Evolutionary conservation across 2,797 vertebrate genomes (phyloP).

Genomic region (Chloroceryle inda): DNA sequence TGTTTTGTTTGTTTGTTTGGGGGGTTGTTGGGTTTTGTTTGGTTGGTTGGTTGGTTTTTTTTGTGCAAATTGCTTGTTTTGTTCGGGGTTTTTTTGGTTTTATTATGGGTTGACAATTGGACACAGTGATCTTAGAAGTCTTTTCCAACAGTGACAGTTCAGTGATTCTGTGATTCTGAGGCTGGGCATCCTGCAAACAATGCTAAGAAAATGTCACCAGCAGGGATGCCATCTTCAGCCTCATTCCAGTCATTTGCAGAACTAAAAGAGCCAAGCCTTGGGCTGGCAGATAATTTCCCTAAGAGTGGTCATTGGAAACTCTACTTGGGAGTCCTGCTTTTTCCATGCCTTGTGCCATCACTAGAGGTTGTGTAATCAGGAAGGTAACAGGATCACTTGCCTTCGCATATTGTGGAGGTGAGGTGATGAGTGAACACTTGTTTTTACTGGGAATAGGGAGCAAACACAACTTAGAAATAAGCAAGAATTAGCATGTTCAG

Average conservation of each 20-base stretch:
- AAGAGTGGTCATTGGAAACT: not conserved
- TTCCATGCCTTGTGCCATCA: not conserved
- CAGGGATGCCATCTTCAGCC: not conserved
- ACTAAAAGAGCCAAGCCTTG: not conserved
- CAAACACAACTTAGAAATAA: slow-evolving; percentile 44
- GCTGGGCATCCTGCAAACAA: not conserved
- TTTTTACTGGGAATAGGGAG: slow-evolving; percentile 16
- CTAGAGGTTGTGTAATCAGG: not conserved
- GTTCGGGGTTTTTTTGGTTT: too few relatives aligned
- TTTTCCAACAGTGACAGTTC: too few relatives aligned
- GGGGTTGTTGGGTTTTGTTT: too few relatives aligned
- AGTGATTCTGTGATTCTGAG: not conserved
- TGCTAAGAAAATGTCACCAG: not conserved
- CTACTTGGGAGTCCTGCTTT: not conserved
- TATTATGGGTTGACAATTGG: too few relatives aligned
- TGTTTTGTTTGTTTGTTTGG: too few relatives aligned
- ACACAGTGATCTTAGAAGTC: too few relatives aligned
- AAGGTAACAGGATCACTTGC: not conserved
- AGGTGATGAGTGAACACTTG: slow-evolving; percentile 31
- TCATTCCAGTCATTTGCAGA: not conserved
- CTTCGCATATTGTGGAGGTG: not conserved
- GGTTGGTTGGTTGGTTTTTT: too few relatives aligned
- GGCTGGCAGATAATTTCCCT: not conserved
- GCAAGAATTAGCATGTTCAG: slow-evolving; percentile 34
- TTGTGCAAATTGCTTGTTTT: too few relatives aligned